phyloP scores from a whole-genome alignment of 1,140 invertebrate species.

The Hylaeus volcanicus region DNA sequence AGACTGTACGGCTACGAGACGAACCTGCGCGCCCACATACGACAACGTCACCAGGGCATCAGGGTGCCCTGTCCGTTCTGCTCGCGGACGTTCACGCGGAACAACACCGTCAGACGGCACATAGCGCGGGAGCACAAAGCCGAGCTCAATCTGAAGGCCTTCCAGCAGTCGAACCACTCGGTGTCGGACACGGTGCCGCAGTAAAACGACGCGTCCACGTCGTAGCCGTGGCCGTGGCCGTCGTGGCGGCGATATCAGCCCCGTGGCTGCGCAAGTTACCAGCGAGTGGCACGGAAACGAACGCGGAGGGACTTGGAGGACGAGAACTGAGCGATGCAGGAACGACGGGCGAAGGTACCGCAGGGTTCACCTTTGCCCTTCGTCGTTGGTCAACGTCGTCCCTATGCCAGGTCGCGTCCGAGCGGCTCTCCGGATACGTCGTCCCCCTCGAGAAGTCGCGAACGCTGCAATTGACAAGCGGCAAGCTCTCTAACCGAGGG shows the following conservation, averaged over 20 bases:
- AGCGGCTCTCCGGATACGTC: not conserved
- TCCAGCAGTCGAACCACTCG: conserved; percentile 82
- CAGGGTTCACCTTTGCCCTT: conserved; percentile 47
- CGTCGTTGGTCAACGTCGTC: conserved; percentile 49
- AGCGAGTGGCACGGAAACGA: conserved; percentile 6
- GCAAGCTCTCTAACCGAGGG: too few relatives aligned
- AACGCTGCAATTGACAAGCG: conserved; percentile 21
- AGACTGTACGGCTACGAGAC: conserved; percentile 96
- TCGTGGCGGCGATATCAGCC: conserved; percentile 2
- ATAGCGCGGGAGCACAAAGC: conserved; percentile 93
- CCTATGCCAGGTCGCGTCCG: conserved; percentile 30
- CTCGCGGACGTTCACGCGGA: conserved; percentile 93
- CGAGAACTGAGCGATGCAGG: not conserved
- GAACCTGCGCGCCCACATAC: conserved; percentile 93
- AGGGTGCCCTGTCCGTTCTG: conserved; percentile 93
- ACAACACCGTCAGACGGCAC: conserved; percentile 93
- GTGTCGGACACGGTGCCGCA: conserved; percentile 74
- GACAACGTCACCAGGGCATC: conserved; percentile 94
- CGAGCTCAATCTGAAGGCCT: conserved; percentile 86
- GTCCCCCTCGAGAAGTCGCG: not conserved
- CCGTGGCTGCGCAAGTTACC: not conserved
- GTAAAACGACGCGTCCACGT: conserved; percentile 64
- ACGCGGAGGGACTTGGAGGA: conserved; percentile 8
- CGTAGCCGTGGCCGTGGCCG: conserved; percentile 35
- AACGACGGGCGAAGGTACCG: conserved; percentile 18